Evolutionary conservation across 2,888 invertebrate genomes (phyloP), one percentile per base, ranked within the genome.

Genomic region (Rotaria socialis): DNA sequence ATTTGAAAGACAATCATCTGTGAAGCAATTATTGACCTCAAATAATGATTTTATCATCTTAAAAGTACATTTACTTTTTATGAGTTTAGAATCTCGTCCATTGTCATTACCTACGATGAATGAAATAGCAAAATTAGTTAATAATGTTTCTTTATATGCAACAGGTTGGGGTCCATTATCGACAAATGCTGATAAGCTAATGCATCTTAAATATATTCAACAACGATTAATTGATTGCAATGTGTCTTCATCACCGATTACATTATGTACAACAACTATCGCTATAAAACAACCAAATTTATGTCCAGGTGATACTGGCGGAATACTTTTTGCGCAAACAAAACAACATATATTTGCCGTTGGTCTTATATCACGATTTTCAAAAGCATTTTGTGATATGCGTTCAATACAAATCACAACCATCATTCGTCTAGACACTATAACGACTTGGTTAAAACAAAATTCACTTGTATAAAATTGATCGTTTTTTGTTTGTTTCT

Each of bases 91-190:
- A 75, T 41, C 75, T 43, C 41, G 75, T 11, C 75, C 75, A 24
- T 43, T 75, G 47, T 43, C 43, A 43, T 43, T 75, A 43, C 10
- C 75, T 41, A 24, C 47, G 10, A 75, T 75, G 75, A 47, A 75
- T 24, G 75, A 75, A 43, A 75, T 75, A 24, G 19, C 43, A 43
- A 75, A 1, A 24, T 47, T 75, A 75, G 47, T 47, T 4, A 47
- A 47, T 24, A 43, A 43, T 24, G 7, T 43, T 35, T 67, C 67
- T 2, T 47, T 75, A 2, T 75, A 75, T 47, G 75, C 75, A 47
- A 75, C 75, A 10, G 75, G 75, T 47, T 75, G 75, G 75, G 75
- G 75, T 35, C 75, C 75, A 43, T 47, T 75, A 75, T 41, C 43
- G 43, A 75, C 75, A 41, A 75, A 75, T 75, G 22, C 43, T 2